phyloP scores from a whole-genome alignment of 2,113 vertebrate species.

The Scomber scombrus region DNA sequence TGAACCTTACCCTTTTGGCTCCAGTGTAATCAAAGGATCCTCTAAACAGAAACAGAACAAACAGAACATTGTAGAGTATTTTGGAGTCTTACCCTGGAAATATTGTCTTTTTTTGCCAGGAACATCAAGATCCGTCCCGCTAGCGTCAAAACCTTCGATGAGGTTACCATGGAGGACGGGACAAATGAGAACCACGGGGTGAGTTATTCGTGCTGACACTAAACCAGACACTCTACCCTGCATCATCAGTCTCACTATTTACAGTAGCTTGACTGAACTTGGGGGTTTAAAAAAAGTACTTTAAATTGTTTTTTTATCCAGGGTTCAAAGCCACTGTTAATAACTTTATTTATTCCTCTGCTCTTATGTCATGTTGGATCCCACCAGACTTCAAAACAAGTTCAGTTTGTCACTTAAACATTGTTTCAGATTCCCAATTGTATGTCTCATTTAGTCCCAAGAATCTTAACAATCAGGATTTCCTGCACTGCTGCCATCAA shows the following conservation, averaged over 20 bases:
- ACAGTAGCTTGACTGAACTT: background rate
- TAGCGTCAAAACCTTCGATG: conserved; percentile 93
- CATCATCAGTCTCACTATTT: background rate
- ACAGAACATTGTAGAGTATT: conserved; percentile 6
- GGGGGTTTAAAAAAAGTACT: background rate
- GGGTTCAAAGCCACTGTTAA: background rate
- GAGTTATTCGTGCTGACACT: conserved; percentile 48
- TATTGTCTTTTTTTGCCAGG: conserved; percentile 69
- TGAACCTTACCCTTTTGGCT: conserved; percentile 41
- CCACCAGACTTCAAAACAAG: background rate
- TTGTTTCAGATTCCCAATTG: too few species aligned
- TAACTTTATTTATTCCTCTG: background rate
- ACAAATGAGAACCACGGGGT: conserved; percentile 86
- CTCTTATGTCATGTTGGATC: background rate
- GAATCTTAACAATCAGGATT: background rate
- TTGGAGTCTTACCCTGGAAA: conserved; percentile 38
- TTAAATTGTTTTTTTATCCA: background rate
- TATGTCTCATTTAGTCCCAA: too few species aligned
- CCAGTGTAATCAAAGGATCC: conserved; percentile 25
- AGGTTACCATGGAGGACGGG: conserved; percentile 88
- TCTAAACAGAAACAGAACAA: conserved; percentile 26
- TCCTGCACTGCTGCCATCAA: background rate
- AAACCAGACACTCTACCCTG: background rate
- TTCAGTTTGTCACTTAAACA: background rate
- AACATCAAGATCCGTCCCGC: conserved; percentile 89